These are phyloP conservation scores for Acipenser ruthenus DNA, from an alignment of 2,797 vertebrate genomes.

Conservation along the genomic window DNA sequence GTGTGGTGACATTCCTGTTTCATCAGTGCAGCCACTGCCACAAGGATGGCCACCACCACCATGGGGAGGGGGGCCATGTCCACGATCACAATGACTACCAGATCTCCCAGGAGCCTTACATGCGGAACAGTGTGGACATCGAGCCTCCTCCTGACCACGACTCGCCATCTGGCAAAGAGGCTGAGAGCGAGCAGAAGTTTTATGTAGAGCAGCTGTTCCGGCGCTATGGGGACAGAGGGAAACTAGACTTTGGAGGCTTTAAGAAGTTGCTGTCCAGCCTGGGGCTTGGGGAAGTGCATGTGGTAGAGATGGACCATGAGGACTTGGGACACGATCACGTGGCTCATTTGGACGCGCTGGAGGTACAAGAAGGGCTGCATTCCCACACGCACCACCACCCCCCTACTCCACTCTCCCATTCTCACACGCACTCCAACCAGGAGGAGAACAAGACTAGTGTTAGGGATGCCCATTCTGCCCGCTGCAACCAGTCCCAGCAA, in stretches of 20 bases:
- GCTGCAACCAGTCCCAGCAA: too few species aligned
- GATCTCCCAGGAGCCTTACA: slow-evolving; percentile 69
- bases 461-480: too few species aligned
- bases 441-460: neutral
- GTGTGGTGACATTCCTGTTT: slow-evolving; percentile 89
- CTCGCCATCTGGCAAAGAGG: slow-evolving; percentile 41
- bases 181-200: slow-evolving; percentile 79
- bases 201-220: slow-evolving; percentile 89
- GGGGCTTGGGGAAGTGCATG: slow-evolving; percentile 83
- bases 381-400: too few species aligned
- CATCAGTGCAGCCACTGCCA: slow-evolving; percentile 87
- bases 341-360: slow-evolving; percentile 82
- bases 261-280: slow-evolving; percentile 82
- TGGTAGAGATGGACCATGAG: slow-evolving; percentile 80
- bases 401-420: slow-evolving; percentile 15
- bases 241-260: slow-evolving; percentile 80
- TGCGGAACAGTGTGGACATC: slow-evolving; percentile 34
- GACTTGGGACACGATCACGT: slow-evolving; percentile 89
- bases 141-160: slow-evolving; percentile 17
- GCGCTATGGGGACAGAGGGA: slow-evolving; percentile 79
- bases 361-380: slow-evolving; percentile 25
- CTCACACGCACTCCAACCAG: neutral
- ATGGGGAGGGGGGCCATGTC: slow-evolving; percentile 28
- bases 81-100: slow-evolving; percentile 68
- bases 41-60: slow-evolving; percentile 48